phyloP scores from a whole-genome alignment of 35 echinoderm and acorn worm species.

The Hemicentrotus pulcherrimus region DNA sequence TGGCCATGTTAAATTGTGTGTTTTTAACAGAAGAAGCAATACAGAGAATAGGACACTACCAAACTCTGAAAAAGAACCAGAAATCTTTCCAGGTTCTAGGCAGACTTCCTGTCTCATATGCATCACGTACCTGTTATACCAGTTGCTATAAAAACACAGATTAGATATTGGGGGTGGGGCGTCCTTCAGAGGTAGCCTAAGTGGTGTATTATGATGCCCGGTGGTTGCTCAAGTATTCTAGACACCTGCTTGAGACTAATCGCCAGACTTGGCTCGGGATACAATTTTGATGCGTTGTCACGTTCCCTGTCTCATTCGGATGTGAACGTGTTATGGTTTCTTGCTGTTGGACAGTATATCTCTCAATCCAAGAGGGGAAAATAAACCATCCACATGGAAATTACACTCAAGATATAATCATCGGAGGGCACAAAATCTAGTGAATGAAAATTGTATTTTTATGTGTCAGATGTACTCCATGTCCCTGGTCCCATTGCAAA shows the following conservation, averaged over 20 bases:
- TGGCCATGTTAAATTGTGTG: no score
- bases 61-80: neutral
- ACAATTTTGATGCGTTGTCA: neutral
- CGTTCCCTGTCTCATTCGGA: neutral
- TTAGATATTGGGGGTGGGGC: neutral
- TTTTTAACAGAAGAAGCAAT: no score
- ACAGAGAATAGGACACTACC: no score
- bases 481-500: no score
- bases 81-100: neutral
- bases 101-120: neutral
- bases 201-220: neutral
- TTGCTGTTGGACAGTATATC: neutral
- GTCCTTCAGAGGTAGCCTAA: neutral
- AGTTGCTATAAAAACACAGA: neutral
- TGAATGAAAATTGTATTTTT: no score
- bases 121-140: neutral
- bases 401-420: no score
- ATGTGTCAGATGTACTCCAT: no score
- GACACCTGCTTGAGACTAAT: conserved; percentile 9
- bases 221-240: neutral
- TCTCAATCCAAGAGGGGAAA: no score
- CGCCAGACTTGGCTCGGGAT: neutral
- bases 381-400: no score
- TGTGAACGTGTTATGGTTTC: neutral
- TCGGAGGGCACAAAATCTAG: no score